Evolutionary conservation across 2,888 invertebrate genomes (phyloP).

Genomic region (Scaptomyza reducta): DNA sequence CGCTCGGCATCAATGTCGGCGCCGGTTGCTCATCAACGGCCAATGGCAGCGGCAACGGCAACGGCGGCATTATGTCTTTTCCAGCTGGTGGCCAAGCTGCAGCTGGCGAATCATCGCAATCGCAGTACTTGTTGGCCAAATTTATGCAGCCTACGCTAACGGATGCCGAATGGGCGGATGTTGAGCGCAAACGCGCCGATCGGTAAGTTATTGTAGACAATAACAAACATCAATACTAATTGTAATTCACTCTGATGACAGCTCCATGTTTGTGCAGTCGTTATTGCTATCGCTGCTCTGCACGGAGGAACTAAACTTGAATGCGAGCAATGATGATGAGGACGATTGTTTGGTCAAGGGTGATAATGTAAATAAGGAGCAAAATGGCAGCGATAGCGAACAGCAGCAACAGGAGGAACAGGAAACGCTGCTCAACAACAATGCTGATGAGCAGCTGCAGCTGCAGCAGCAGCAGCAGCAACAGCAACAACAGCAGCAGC

Average conservation of each 20-base stretch:
- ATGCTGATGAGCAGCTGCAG: slow-evolving; percentile 76
- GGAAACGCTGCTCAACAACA: slow-evolving; percentile 83
- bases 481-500: slow-evolving; percentile 60
- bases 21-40: slow-evolving; percentile 63
- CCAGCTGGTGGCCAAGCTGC: slow-evolving; percentile 58
- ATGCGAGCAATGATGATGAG: slow-evolving; percentile 57
- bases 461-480: slow-evolving; percentile 63
- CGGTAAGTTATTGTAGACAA: slow-evolving; percentile 80
- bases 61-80: slow-evolving; percentile 53
- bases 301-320: slow-evolving; percentile 63
- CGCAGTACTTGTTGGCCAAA: slow-evolving; percentile 84
- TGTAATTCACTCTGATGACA: slow-evolving; percentile 40
- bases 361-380: slow-evolving; percentile 84
- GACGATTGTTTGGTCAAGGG: slow-evolving; percentile 77
- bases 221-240: neutral
- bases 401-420: slow-evolving; percentile 63
- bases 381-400: slow-evolving; percentile 44
- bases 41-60: slow-evolving; percentile 57
- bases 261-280: slow-evolving; percentile 88
- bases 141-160: slow-evolving; percentile 86
- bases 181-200: slow-evolving; percentile 87
- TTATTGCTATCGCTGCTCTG: slow-evolving; percentile 86
- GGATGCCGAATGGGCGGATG: slow-evolving; percentile 85
- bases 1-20: slow-evolving; percentile 76
- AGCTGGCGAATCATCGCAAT: slow-evolving; percentile 71